A percentile compares a stretch with the other conserved stretches of the same genome.
These are phyloP conservation scores for Sesamia nonagrioides DNA, from an alignment of 1,140 invertebrate genomes.

Conservation along the genomic window DNA sequence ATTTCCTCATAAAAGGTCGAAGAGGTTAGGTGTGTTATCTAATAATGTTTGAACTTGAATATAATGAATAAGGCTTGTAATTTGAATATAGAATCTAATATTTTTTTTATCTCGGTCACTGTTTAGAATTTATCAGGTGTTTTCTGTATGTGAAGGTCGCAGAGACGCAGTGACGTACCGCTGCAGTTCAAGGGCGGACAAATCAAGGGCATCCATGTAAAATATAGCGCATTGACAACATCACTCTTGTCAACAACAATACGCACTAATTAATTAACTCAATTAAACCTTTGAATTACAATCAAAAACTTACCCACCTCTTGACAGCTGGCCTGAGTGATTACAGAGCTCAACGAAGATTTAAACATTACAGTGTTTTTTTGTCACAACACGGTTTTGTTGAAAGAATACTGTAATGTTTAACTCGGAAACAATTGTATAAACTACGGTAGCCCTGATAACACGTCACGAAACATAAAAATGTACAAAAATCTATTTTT, in stretches of 20 bases:
- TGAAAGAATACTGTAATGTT: conserved; percentile 72
- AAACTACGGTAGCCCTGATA: conserved; percentile 79
- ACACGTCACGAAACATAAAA: conserved; percentile 84
- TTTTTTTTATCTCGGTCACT: conserved; percentile 18
- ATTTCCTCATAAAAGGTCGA: conserved; percentile 69
- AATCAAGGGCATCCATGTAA: conserved; percentile 73
- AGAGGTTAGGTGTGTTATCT: conserved; percentile 81
- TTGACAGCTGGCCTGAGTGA: conserved; percentile 88
- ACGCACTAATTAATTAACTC: conserved; percentile 5
- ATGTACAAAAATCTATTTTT: conserved; percentile 85
- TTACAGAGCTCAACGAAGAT: conserved; percentile 82
- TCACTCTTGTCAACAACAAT: conserved; percentile 37
- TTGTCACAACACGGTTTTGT: conserved; percentile 70
- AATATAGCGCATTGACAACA: conserved; percentile 57
- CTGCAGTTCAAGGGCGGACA: conserved; percentile 78
- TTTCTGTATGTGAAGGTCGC: conserved; percentile 22
- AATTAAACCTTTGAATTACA: conserved; percentile 56
- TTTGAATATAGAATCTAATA: conserved; percentile 6
- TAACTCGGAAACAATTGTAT: conserved; percentile 66
- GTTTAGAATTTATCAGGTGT: conserved; percentile 18
- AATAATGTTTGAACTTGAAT: conserved; percentile 65
- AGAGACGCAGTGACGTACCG: conserved; percentile 60
- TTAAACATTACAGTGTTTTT: conserved; percentile 87
- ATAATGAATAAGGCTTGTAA: conserved; percentile 36
- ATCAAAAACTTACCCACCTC: conserved; percentile 89